Evolutionary conservation across 2,888 invertebrate genomes (phyloP), one percentile per base, ranked within the genome.

Genomic region (Cosmia trapezina): DNA sequence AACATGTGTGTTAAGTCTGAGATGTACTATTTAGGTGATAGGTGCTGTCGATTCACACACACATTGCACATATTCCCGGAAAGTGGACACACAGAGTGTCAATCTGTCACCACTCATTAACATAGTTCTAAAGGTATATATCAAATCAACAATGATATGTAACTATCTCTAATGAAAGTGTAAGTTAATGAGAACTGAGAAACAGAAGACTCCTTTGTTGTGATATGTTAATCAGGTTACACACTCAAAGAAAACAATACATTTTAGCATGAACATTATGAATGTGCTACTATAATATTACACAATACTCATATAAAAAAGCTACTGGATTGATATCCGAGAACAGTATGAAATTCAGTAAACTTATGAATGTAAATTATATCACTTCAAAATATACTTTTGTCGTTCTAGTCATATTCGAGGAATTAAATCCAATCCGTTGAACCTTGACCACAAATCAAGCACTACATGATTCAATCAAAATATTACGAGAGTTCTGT

Each of bases 201-300:
- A 85, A 84, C 70, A 78, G 80, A 83, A 87, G 87, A 80, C 83
- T 87, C 82, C 84, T 91, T 91, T 91, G 91, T 92, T 90, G 86
- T 87, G 85, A 79, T 89, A 88, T 87, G 87, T 74, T 91, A 90
- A 91, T 91, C 88, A 85, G 86, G 86, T 87, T 83, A 83, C 83
- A 75, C 63, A 80, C 65, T 65, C 70, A 43, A 78, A 70, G 67
- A 62, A 85, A 83, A 89, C 87, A 87, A 88, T 87, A 71, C 68
- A 66, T 67, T 79, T 77, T 79, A 73, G 70, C 67, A 69, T 51
- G 74, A 72, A 74, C 77, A 78, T 80, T 78, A 65, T 72, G 70
- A 75, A 76, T 41, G 62, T 37, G 11, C 33, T 51, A 59, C 69
- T 49, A 62, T 54, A 28, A 1, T 28, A 54, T 45, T 57, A 73